phyloP scores from a whole-genome alignment of 1,140 invertebrate genomes.

The Zaprionus ghesquierei region DNA sequence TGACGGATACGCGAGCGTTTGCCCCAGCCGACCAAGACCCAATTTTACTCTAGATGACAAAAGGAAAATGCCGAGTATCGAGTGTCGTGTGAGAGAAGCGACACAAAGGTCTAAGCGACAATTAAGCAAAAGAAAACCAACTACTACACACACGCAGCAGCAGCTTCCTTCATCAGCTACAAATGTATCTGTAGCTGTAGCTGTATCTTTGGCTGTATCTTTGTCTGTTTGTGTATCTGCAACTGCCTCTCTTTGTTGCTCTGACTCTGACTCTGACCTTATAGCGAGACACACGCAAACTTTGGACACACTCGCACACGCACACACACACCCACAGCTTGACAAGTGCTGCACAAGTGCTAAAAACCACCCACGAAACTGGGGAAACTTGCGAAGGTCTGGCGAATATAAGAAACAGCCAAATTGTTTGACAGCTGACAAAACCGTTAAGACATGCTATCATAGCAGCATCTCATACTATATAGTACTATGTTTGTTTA shows the following conservation, averaged over 20 bases:
- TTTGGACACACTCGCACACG: slow-evolving; percentile 4
- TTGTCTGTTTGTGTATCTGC: too few relatives aligned
- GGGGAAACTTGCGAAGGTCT: slow-evolving; percentile 50
- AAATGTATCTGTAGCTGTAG: not conserved
- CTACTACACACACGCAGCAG: not conserved
- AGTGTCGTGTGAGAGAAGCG: slow-evolving; percentile 35
- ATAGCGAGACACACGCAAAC: slow-evolving; percentile 17
- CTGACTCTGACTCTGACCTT: slow-evolving; percentile 22
- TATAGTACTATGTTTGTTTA: not conserved
- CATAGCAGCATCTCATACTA: not conserved
- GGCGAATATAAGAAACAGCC: not conserved
- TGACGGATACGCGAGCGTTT: slow-evolving; percentile 29
- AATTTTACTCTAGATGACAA: slow-evolving; percentile 63
- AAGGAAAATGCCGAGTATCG: slow-evolving; percentile 74
- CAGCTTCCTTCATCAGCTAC: slow-evolving; percentile 8
- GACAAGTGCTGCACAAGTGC: slow-evolving; percentile 28
- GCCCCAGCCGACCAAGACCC: slow-evolving; percentile 67
- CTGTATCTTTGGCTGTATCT: too few relatives aligned
- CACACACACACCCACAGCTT: slow-evolving; percentile 5
- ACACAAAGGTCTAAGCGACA: slow-evolving; percentile 49
- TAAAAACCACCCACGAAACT: slow-evolving; percentile 41
- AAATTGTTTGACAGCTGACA: slow-evolving; percentile 25
- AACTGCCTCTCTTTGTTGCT: not conserved
- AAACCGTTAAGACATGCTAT: slow-evolving; percentile 16
- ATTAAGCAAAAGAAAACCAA: slow-evolving; percentile 44